A percentile compares a stretch with the other conserved stretches of the same genome.
phyloP scores from a whole-genome alignment of 2,113 vertebrate species.

The Phainopepla nitens region DNA sequence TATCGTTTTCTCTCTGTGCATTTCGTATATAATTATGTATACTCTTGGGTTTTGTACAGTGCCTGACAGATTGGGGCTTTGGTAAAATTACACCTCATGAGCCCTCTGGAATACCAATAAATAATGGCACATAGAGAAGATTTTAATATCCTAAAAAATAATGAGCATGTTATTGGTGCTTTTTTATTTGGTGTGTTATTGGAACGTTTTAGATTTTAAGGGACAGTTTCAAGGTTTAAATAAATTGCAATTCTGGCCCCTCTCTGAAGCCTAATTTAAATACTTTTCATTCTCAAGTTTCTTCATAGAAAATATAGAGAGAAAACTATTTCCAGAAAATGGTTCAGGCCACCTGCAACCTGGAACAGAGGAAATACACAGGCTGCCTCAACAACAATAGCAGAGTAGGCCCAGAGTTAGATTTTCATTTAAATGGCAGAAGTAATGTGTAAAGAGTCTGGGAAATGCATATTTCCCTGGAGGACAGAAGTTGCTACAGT shows the following conservation, averaged over 20 bases:
- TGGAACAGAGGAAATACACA: not conserved
- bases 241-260: not conserved
- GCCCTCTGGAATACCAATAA: not conserved
- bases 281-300: not conserved
- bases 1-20: not conserved
- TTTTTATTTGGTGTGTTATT: not conserved
- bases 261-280: not conserved
- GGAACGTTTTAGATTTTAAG: not conserved
- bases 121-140: not conserved
- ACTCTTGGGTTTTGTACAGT: not conserved
- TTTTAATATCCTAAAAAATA: not conserved
- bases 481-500: not conserved
- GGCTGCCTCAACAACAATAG: not conserved
- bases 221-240: not conserved
- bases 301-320: not conserved
- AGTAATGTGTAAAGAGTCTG: not conserved
- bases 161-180: rapidly evolving
- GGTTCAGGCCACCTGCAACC: not conserved
- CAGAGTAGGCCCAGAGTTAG: not conserved
- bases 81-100: not conserved
- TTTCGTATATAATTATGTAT: not conserved
- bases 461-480: not conserved
- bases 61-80: not conserved
- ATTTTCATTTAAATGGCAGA: not conserved
- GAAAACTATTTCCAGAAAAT: not conserved